A percentile compares a stretch with the other conserved stretches of the same genome.
Evolutionary conservation across 2,113 vertebrate species (phyloP).

Genomic region (Toxostoma redivivum): DNA sequence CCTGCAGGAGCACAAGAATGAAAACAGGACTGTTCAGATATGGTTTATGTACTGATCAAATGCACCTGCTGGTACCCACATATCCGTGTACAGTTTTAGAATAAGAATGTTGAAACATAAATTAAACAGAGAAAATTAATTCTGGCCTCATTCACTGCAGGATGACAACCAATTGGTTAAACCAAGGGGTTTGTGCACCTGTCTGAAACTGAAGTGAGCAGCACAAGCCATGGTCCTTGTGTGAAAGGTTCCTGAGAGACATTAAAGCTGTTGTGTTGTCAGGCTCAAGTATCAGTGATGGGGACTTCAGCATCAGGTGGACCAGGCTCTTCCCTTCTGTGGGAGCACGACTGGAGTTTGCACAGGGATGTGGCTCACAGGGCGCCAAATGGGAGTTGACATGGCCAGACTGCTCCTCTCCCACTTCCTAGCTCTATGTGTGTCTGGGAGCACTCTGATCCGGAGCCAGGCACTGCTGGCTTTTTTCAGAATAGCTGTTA

Average conservation of each 20-base stretch:
- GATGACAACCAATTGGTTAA: not conserved
- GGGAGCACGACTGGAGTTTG: accelerated
- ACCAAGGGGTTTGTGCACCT: not conserved
- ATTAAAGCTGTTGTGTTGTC: accelerated
- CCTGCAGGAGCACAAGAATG: not conserved
- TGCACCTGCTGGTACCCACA: not conserved
- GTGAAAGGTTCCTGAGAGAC: not conserved
- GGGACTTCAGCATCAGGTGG: not conserved
- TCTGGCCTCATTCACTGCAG: not conserved
- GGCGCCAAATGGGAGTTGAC: accelerated
- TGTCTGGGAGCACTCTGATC: accelerated
- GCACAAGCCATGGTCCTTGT: not conserved
- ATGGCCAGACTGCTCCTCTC: not conserved
- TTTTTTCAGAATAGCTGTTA: not conserved
- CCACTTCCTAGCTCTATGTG: accelerated
- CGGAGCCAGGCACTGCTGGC: accelerated
- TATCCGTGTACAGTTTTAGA: not conserved
- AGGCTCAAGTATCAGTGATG: accelerated
- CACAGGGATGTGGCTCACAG: not conserved
- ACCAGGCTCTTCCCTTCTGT: not conserved
- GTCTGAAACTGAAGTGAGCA: not conserved
- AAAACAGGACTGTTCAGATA: not conserved
- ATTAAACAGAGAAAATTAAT: not conserved
- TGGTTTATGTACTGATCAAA: not conserved
- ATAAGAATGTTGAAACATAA: not conserved